These are phyloP conservation scores for Microctonus brassicae DNA, from an alignment of 2,888 invertebrate genomes.

Conservation along the genomic window DNA sequence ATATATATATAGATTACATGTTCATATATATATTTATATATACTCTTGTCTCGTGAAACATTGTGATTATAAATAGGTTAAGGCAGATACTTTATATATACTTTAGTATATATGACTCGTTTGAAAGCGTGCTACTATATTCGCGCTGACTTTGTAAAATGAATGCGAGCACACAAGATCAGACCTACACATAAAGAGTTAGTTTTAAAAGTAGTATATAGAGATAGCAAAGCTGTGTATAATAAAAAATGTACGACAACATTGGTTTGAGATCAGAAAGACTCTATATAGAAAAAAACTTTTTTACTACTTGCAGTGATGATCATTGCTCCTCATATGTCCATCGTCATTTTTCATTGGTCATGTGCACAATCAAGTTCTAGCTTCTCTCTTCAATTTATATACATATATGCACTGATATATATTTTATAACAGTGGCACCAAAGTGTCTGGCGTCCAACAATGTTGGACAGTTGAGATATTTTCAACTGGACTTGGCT, in stretches of 20 bases:
- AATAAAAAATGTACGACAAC: not conserved
- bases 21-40: not conserved
- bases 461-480: conserved; percentile 30
- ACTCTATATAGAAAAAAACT: not conserved
- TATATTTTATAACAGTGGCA: conserved; percentile 7
- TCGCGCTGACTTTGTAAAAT: conserved; percentile 34
- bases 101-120: not conserved
- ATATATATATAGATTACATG: not conserved
- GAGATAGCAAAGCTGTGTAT: not conserved
- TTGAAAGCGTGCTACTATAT: conserved; percentile 14
- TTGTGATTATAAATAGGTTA: conserved; percentile 26
- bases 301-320: conserved; percentile 4
- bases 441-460: conserved; percentile 23
- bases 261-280: not conserved
- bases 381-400: not conserved
- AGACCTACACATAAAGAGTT: not conserved
- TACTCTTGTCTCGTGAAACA: not conserved
- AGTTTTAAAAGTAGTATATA: not conserved
- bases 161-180: conserved; percentile 1
- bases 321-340: not conserved
- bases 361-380: conserved; percentile 14
- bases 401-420: not conserved
- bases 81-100: conserved; percentile 7
- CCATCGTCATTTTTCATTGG: conserved; percentile 24
- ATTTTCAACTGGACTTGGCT: conserved; percentile 26